Base-by-base conservation (phyloP, 1,140 invertebrate species). In the Pseudomyrmex concolor region DNA sequence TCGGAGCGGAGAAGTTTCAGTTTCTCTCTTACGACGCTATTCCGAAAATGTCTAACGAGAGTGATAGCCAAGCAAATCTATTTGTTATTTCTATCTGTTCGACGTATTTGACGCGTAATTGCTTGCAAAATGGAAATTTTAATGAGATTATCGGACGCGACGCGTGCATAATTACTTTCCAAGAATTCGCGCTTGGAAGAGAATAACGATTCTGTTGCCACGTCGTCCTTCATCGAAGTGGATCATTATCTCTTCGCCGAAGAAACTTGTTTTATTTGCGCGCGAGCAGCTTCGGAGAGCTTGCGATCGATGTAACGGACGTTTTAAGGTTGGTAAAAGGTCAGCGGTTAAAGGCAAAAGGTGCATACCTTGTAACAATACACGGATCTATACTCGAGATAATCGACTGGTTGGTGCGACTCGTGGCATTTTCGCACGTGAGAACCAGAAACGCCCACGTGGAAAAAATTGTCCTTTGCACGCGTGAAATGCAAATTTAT, bases 241-340 rank as follows among this genome's bases (percentile, higher is more conserved):
- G 81, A 87, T 87, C 71, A 76, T 86, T 84, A 87, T 87, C 82
- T 87, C 82, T 74, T 34, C 57, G 45, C 10, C 73, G 62, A 43
- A 43, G 17, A 55, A 63, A 74, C 63, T 70, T 51, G 82, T 87
- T 87, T 87, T 86, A 84, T 78, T 87, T 78, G 85, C 74, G 55
- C 45, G 45, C 34, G 5, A 34, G 34, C 34, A 57, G 13, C 78
- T 54, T 59, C 68, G 86, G 57, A 60, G 67, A 59, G 19, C 22
- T 17, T 17, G 45, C 80, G 85, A 87, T 87, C 86, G 85, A 84
- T 87, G 55, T 48, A n/a, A 66, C 55, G 34, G 55, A 34, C 63
- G 63, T 80, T 85, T 86, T 66, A 70, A 34, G 15, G 13, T 73
- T 73, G 10, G 60, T 67, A 50, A 87, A 87, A 87, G 86, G 86